Evolutionary conservation across 37 sponge, comb jelly and placozoan species (phyloP), one percentile per base, ranked within the genome.

Genomic region (Chondrosia reniformis): DNA sequence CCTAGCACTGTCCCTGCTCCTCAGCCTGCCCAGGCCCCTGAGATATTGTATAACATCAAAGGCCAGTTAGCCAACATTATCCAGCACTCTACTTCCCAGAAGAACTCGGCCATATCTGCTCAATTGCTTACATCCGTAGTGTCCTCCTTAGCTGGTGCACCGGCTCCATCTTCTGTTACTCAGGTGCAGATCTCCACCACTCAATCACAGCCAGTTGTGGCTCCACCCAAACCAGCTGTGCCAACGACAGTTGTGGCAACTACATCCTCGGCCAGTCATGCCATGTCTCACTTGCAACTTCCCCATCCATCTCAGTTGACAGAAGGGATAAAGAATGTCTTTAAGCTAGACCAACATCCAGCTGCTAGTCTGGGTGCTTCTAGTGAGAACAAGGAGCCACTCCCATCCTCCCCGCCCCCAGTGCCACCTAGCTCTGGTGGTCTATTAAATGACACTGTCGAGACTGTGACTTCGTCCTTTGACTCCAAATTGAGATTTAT

Each of bases 371-470:
- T 38, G 4, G 40, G 39, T 36, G 43, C 24, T n/a, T 0, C 27
- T 33, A 15, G 65, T 44, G 52, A 54, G 19, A 17, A 13, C 32
- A 21, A 56, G 37, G 25, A 38, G 27, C 43, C 46, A 49, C 55
- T 49, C 67, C 34, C 74, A 40, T 40, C 74, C 74, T 62, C 63
- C 45, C 46, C 62, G 19, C 45, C 12, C 45, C 46, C 74, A 41
- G 33, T 22, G 21, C 0, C n/a, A n/a, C 2, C 80, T 46, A 17
- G 75, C 31, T 87, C 84, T 4, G 76, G 45, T 41, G 87, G 91
- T 9, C 67, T 90, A 13, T 52, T 90, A 30, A 87, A 64, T 0
- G 79, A 80, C n/a, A 86, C 91, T 13, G 76, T 90, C 27, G n/a
- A 75, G 1, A 65, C 79, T 25, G 84, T 90, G 25, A 54, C 76